Base-by-base conservation (phyloP, 2,888 invertebrate species). In the Laothoe populi region DNA sequence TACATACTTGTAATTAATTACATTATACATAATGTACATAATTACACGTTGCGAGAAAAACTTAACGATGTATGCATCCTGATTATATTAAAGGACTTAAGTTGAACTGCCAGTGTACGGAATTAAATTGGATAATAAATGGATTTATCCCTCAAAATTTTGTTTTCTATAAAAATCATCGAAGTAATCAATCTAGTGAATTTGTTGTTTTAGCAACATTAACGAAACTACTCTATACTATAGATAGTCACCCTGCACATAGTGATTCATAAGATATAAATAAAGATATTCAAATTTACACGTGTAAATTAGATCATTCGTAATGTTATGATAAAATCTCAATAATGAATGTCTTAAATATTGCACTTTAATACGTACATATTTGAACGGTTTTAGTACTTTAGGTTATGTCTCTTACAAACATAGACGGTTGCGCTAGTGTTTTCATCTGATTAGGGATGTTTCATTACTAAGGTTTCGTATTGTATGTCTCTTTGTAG, bases 31-130 rank as follows among this genome's bases (percentile, higher is more conserved):
- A n/a, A 35, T 19, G 19, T 53, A 31, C 19, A 19, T 53, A 53
- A 53, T 53, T 53, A 53, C 53, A 53, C 21, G 19, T 53, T 19
- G 35, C 53, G 19, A 53, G 53, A 35, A 53, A 53, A 53, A 31
- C 53, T 53, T 53, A 35, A 53, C 53, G 35, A 35, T 53, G 53
- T 53, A 19, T 11, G 53, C 31, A 53, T 53, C 53, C 53, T 53
- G 53, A 31, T 53, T 21, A 13, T 11, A 53, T 35, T 53, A 53
- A 53, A 53, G 53, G 53, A 53, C 53, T 35, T 35, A 10, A 53
- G 31, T 53, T 31, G 16, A 35, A 53, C 53, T 53, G 35, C 11
- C 53, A 21, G 35, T 35, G 19, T 35, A 19, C 35, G 10, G 53
- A 31, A 35, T 53, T 53, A 26, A 49, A 49, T 16, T 49, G n/a